These are phyloP conservation scores for Cephalopachus bancanus DNA, from an alignment of 2,797 vertebrate genomes.

Conservation along the genomic window DNA sequence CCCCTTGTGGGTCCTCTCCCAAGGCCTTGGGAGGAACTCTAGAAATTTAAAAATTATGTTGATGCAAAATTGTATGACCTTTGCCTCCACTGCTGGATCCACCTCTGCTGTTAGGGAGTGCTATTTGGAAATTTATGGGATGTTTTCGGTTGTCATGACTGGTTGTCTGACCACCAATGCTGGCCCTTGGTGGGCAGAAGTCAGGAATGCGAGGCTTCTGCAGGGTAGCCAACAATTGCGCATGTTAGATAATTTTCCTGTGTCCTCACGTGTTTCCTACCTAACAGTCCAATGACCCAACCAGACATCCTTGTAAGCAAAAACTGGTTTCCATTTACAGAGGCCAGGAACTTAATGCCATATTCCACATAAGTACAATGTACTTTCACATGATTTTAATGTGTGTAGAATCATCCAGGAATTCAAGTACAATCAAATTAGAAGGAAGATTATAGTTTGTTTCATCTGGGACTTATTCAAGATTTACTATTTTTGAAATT, in stretches of 20 bases:
- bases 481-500: background rate
- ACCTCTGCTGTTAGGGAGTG: background rate
- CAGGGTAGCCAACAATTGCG: rapidly evolving
- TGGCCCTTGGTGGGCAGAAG: background rate
- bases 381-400: background rate
- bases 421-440: background rate
- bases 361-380: background rate
- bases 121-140: background rate
- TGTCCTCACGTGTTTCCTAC: rapidly evolving
- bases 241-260: background rate
- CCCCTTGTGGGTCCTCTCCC: too few species aligned
- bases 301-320: background rate
- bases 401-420: background rate
- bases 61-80: background rate
- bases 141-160: background rate
- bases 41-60: background rate
- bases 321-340: background rate
- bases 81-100: background rate
- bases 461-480: background rate
- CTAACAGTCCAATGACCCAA: background rate
- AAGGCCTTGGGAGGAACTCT: background rate
- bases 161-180: too few species aligned
- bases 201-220: background rate
- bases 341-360: background rate
- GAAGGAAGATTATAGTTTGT: background rate